Percentiles rank a stretch among this genome's conserved stretches.
phyloP scores from a whole-genome alignment of 2,888 invertebrate genomes.

The Zhuqinia jingwanae region DNA sequence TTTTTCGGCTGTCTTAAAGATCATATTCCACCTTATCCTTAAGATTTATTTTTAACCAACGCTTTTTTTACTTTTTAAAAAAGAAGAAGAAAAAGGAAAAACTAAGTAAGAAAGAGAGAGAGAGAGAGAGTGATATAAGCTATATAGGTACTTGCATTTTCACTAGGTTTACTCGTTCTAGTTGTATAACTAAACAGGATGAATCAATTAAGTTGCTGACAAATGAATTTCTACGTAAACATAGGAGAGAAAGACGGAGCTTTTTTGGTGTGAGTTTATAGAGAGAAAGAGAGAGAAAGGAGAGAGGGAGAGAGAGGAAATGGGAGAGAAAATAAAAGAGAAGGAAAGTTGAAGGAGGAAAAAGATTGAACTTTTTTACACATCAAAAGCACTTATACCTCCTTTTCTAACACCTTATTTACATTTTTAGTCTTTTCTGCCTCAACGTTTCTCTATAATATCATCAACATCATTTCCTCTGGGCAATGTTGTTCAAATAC shows the following conservation, averaged over 20 bases:
- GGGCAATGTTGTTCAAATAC: constrained; percentile 39
- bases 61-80: neutral
- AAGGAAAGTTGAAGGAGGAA: constrained; percentile 2
- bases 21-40: neutral
- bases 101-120: too few relatives aligned
- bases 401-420: constrained; percentile 63
- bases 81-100: neutral
- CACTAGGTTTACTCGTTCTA: neutral
- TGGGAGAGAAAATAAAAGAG: constrained; percentile 1
- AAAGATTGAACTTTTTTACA: constrained; percentile 55
- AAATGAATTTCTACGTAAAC: constrained; percentile 28
- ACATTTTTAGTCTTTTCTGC: constrained; percentile 61
- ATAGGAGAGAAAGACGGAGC: neutral
- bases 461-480: constrained; percentile 30
- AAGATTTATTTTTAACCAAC: neutral
- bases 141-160: constrained; percentile 7
- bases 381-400: constrained; percentile 60
- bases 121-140: too few relatives aligned
- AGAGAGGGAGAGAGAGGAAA: neutral
- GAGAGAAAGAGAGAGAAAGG: neutral
- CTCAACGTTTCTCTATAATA: neutral
- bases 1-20: too few relatives aligned
- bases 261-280: neutral
- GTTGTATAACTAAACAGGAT: neutral
- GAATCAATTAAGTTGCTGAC: constrained; percentile 44